A percentile compares a stretch with the other conserved stretches of the same genome.
These are phyloP conservation scores for Drosophila merina DNA, from an alignment of 2,888 invertebrate genomes.

Conservation along the genomic window DNA sequence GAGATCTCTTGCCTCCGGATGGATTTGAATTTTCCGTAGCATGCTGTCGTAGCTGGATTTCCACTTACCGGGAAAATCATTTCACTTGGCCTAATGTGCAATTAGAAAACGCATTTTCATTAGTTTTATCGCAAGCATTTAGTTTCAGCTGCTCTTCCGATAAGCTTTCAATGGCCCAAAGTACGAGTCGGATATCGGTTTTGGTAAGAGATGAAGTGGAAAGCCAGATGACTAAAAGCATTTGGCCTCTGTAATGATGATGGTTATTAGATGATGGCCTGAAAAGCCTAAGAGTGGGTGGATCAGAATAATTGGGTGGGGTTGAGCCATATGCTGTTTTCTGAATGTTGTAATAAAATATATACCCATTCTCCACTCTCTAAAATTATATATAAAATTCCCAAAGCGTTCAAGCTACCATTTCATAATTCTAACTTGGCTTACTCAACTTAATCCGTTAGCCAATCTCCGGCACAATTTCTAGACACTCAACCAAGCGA, in stretches of 20 bases:
- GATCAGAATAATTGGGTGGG: background rate
- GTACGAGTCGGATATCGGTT: conserved; percentile 55
- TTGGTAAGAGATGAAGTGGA: conserved; percentile 8
- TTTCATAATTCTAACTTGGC: conserved; percentile 12
- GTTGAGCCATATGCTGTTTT: conserved; percentile 15
- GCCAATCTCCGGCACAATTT: conserved; percentile 4
- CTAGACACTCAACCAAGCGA: conserved; percentile 15
- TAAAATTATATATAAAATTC: too few relatives aligned
- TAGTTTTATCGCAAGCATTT: conserved; percentile 79
- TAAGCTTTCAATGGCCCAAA: conserved; percentile 62
- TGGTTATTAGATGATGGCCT: conserved; percentile 42
- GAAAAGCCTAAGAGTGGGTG: conserved; percentile 20
- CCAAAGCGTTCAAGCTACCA: too few relatives aligned
- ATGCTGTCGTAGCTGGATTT: conserved; percentile 18
- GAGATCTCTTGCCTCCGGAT: conserved; percentile 52
- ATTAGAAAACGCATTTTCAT: conserved; percentile 81
- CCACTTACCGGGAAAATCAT: conserved; percentile 68
- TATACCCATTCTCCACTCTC: background rate
- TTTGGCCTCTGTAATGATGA: conserved; percentile 59
- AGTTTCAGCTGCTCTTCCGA: conserved; percentile 57
- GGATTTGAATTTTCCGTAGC: too few relatives aligned
- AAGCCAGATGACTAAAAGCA: conserved; percentile 77
- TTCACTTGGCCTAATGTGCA: conserved; percentile 82
- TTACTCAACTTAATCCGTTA: background rate
- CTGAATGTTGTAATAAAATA: background rate